Conservation (phyloP, 2,888 invertebrate genomes). For the Dione vanillae region DNA sequence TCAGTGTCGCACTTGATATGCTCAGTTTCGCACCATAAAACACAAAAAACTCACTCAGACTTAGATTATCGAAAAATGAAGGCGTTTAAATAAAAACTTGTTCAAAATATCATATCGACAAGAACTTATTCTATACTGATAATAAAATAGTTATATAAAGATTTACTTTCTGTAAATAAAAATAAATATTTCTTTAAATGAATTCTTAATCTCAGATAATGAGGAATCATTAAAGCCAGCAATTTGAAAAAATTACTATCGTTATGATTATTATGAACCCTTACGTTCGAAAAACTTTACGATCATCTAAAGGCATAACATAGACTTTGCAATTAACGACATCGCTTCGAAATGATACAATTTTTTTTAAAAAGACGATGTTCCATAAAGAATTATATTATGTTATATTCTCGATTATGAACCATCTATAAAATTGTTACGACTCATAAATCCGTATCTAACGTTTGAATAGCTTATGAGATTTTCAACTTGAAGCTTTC, state of each 20-base stretch:
- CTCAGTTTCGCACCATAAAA: too few relatives aligned
- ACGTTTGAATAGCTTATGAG: conserved; percentile 27
- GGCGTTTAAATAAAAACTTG: too few relatives aligned
- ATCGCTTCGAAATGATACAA: conserved; percentile 17
- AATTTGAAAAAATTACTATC: conserved; percentile 40
- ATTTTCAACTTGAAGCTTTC: conserved; percentile 20
- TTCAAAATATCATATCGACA: too few relatives aligned
- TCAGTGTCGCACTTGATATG: too few relatives aligned
- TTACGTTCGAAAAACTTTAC: conserved; percentile 37
- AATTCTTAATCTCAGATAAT: conserved; percentile 33
- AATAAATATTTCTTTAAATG: too few relatives aligned
- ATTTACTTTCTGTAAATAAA: too few relatives aligned
- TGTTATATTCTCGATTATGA: conserved; percentile 26
- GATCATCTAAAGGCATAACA: conserved; percentile 32
- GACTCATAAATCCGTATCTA: conserved; percentile 24
- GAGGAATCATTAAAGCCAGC: conserved; percentile 40
- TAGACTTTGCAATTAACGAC: conserved; percentile 37
- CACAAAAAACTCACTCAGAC: too few relatives aligned
- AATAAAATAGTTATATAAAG: too few relatives aligned
- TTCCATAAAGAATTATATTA: conserved; percentile 26
- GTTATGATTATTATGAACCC: conserved; percentile 39
- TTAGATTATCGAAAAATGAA: too few relatives aligned
- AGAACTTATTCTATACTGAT: too few relatives aligned
- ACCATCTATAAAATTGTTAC: conserved; percentile 25
- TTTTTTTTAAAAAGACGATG: conserved; percentile 17